Base-by-base conservation (phyloP, 2,888 invertebrate genomes). In the Xestia xanthographa region DNA sequence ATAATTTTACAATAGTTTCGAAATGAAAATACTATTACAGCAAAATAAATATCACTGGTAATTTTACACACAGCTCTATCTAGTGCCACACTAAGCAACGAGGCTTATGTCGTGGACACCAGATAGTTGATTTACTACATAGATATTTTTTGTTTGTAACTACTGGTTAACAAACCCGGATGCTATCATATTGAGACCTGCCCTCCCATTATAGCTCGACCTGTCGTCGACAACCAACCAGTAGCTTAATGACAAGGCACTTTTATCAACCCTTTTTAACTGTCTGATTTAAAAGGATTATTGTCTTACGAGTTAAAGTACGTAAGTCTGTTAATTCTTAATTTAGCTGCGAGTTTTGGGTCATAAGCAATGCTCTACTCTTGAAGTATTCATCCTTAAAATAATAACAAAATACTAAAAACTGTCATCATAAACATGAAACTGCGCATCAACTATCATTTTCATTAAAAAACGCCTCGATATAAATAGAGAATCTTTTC, bases 401-500 rank as follows among this genome's bases (percentile, higher is more conserved):
- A 50, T 50, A 26, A 20, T 14, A 38, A n/a, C 17, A 48, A 58
- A 66, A 63, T 50, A 71, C 14, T 67, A 45, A 66, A 84, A 86
- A 85, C 81, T 79, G 84, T 75, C 85, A 85, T 80, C 82, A 88
- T 67, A 85, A 80, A 81, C 78, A 78, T 69, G 76, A 82, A 88
- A 89, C 88, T 88, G 86, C 84, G 79, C 91, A 90, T 90, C 86
- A 90, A 88, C 90, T 91, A 90, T 91, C 87, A 89, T 90, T 82
- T 84, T 83, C 80, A 87, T 86, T 86, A 88, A 88, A 90, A 88
- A 88, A 90, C 88, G 41, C 77, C 73, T 85, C 88, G 90, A 92
- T 92, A 90, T 90, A 91, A 93, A 94, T 92, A 92, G 91, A 92
- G 92, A 93, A 92, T 94, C 94, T 94, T 94, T 94, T 92, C 92